phyloP scores from a whole-genome alignment of 2,888 invertebrate genomes.

The Drosophila ochracea region DNA sequence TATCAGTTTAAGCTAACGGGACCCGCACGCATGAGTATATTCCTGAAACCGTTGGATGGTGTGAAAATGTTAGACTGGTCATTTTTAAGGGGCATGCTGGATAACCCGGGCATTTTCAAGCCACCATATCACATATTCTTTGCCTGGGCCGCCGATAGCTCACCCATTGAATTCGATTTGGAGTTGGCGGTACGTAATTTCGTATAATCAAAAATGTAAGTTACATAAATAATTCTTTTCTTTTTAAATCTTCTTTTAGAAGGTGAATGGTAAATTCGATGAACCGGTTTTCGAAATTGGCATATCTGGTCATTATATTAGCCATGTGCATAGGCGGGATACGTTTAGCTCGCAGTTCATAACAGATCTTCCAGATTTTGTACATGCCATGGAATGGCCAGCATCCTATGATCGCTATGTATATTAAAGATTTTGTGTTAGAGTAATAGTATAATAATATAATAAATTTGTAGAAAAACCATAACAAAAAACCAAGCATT shows the following conservation, averaged over 20 bases:
- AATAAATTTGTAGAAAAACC: constrained; percentile 3
- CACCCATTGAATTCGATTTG: constrained; percentile 74
- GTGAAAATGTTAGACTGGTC: constrained; percentile 77
- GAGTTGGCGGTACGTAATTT: constrained; percentile 65
- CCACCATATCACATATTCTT: constrained; percentile 80
- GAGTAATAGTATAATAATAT: constrained; percentile 6
- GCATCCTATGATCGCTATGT: constrained; percentile 85
- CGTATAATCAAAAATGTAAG: not conserved
- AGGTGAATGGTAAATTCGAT: constrained; percentile 57
- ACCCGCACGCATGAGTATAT: constrained; percentile 80
- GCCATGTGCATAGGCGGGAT: constrained; percentile 85
- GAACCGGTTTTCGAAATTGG: constrained; percentile 84
- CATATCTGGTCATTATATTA: constrained; percentile 86
- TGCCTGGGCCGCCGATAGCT: constrained; percentile 69
- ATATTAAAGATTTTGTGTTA: constrained; percentile 55
- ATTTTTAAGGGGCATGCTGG: constrained; percentile 71
- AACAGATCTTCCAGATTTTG: constrained; percentile 86
- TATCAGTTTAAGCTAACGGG: constrained; percentile 77
- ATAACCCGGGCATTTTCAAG: constrained; percentile 56
- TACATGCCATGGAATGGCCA: constrained; percentile 86
- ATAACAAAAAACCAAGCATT: not conserved
- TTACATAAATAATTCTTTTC: not conserved
- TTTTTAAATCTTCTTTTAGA: constrained; percentile 43
- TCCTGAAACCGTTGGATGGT: constrained; percentile 68
- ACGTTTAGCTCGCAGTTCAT: constrained; percentile 85